Base-by-base conservation (phyloP, 1,140 invertebrate genomes). In the Dryas iulia region DNA sequence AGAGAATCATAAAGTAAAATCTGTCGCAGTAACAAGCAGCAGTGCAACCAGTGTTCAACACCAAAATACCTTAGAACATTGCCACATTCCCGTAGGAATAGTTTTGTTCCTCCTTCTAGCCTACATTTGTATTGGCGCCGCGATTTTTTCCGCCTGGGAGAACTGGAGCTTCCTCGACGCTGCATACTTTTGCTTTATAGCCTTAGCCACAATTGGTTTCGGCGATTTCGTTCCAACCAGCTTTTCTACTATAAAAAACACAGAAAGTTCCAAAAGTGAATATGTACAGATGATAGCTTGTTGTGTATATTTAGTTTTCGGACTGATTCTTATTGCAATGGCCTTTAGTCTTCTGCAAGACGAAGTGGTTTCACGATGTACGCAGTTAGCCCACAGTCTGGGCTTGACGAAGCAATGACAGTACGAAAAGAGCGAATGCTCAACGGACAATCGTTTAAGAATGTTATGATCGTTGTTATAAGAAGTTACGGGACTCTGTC, bases 321-420 rank as follows among this genome's bases (percentile, higher is more conserved):
- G 98, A 23, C 93, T 98, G 26, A 96, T 98, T 11, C 90, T 98
- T 28, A 95, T 98, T 73, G 97, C 97, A 1, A 98, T 98, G 97
- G 97, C 97, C 60, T 98, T 98, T 81, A 97, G 96, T 85, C 93
- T 98, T 28, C 95, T 98, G 66, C 97, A 98, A 88, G 97, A 98
- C 70, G 97, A 98, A 86, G 95, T 98, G 0, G 94, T 96, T 35
- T 91, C 94, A 70, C 95, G 95, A 77, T 96, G 95, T 91, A 94
- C 94, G 79, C 93, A 94, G 59, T 87, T 96, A 73, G 96, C 94
- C 1, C 93, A 93, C 70, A 93, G 91, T 66, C 79, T 95, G 60
- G 95, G 95, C 1, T 71, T 92, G 3, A 87, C 87, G 5, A 77
- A 81, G 30, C 90, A 92, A 92, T 92, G 92, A 92, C 90, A 92